Conservation (phyloP, 1,140 invertebrate genomes). For the Ephestia elutella region DNA sequence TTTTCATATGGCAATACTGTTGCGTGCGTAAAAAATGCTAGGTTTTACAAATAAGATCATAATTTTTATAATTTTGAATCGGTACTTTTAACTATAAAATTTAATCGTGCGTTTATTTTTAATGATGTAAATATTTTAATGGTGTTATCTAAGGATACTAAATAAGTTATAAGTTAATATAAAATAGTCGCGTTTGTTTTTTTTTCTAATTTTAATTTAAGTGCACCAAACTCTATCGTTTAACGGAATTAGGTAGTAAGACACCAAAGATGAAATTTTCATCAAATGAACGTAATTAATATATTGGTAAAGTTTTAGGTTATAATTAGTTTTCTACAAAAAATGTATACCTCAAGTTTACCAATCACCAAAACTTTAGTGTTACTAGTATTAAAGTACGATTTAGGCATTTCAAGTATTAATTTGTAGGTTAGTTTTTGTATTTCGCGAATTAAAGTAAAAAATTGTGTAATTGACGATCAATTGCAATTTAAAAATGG, state of each 20-base stretch:
- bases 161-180: conserved; percentile 10
- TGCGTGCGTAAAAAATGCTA: background rate
- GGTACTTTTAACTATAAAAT: background rate
- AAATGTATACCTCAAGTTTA: conserved; percentile 69
- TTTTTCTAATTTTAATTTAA: conserved; percentile 24
- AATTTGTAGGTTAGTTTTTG: conserved; percentile 34
- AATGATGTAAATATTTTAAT: background rate
- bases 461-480: background rate
- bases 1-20: no score
- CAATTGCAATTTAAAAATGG: conserved; percentile 17
- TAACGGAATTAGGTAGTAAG: conserved; percentile 52
- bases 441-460: conserved; percentile 24
- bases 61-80: background rate
- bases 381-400: conserved; percentile 40
- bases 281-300: conserved; percentile 67
- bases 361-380: conserved; percentile 69
- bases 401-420: conserved; percentile 45
- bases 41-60: background rate
- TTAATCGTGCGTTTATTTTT: background rate
- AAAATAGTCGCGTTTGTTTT: conserved; percentile 15
- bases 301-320: conserved; percentile 44
- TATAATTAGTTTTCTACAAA: conserved; percentile 29
- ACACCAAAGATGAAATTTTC: conserved; percentile 68
- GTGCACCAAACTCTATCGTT: conserved; percentile 53
- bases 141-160: background rate